Evolutionary conservation across 1,140 invertebrate genomes (phyloP), one percentile per base, ranked within the genome.

Genomic region (Pseudomyrmex dendroicus): DNA sequence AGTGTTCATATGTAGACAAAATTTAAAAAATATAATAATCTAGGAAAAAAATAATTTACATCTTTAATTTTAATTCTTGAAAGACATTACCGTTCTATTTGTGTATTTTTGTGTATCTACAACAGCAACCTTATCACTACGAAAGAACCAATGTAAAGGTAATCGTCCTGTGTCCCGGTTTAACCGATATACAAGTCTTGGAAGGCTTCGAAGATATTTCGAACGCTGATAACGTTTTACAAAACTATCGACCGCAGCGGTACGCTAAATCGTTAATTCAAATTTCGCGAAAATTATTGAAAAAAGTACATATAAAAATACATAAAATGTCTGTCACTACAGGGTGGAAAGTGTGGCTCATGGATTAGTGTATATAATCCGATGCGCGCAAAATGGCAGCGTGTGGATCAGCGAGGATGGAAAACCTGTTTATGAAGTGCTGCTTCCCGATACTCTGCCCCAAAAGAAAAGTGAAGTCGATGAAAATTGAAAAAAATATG

Each of bases 401-500:
- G 91, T 95, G 2, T 95, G 95, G 95, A 94, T 95, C 25, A 92
- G 90, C 54, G 95, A 95, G 85, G 92, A 94, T 64, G 93, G 92
- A 8, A 86, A 95, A 72, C 94, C 94, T 1, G 91, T 95, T n/a
- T 95, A 95, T 74, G 95, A 95, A 84, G 92, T 95, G 46, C 86
- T 89, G 52, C 90, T 95, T 82, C 93, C 94, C 1, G 92, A 94
- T 35, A 84, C 83, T 17, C 52, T 92, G 9, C 92, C 91, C 0
- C 84, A 82, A 1, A 93, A 92, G 35, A 52, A 57, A 0, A 70
- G 59, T 5, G 78, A 85, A 13, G 0, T 20, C 0, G 9, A 52
- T 2, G 0, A 35, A 35, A 35, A 35, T 35, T n/a, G 9, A 10
- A 64, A 2, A 15, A 68, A 63, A 35, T 44, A 68, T 25, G 20